Percentiles rank a stretch among this genome's conserved stretches.
Evolutionary conservation across 2,113 vertebrate species (phyloP).

Genomic region (Polyodon spathula): DNA sequence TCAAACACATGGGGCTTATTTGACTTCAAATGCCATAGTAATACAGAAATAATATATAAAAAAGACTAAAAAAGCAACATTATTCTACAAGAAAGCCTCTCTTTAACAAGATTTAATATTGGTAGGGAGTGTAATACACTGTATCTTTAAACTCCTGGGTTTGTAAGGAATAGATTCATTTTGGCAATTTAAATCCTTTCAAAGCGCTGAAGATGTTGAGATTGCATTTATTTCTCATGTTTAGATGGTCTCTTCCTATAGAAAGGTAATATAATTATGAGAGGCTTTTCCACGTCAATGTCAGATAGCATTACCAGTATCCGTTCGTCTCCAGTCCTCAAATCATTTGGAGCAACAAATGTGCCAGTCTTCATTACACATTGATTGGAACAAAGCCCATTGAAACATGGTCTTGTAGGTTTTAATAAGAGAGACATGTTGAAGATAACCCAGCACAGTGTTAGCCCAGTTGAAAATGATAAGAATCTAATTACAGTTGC

Average conservation of each 20-base stretch:
- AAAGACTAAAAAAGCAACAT: no score
- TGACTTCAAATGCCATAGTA: no score
- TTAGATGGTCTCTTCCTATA: neutral
- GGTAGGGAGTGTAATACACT: no score
- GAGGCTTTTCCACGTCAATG: constrained; percentile 32
- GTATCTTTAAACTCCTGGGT: no score
- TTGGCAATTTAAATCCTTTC: no score
- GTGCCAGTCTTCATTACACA: constrained; percentile 51
- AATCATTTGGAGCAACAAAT: constrained; percentile 37
- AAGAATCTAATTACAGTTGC: constrained; percentile 37
- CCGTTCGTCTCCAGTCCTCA: constrained; percentile 40
- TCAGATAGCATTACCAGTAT: constrained; percentile 52
- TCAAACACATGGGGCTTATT: no score
- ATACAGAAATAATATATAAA: no score
- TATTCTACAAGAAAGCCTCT: no score
- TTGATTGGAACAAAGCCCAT: constrained; percentile 53
- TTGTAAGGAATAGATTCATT: no score
- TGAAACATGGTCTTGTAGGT: constrained; percentile 43
- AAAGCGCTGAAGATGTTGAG: neutral
- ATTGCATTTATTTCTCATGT: neutral
- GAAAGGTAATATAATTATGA: constrained; percentile 2
- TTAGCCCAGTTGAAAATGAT: constrained; percentile 40
- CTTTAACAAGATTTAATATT: no score
- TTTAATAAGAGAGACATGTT: constrained; percentile 49
- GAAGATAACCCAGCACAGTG: constrained; percentile 48